Percentiles rank a stretch among this genome's conserved stretches.
phyloP scores from a whole-genome alignment of 2,797 vertebrate genomes.

The Gadopsis bispinosus region DNA sequence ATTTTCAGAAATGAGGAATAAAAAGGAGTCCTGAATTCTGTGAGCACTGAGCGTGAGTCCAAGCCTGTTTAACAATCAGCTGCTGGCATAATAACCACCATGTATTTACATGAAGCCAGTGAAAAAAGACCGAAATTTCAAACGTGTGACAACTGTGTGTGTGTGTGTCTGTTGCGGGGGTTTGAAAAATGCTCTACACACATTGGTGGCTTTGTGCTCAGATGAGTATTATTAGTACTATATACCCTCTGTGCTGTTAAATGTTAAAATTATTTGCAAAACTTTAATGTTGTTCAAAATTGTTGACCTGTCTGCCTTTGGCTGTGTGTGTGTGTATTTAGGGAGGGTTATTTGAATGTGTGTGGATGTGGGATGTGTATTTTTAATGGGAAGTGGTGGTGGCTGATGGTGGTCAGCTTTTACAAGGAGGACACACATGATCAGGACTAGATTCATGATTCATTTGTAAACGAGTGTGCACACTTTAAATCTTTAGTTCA shows the following conservation, averaged over 20 bases:
- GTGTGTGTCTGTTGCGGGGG: background rate
- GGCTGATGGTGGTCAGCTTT: background rate
- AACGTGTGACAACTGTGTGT: background rate
- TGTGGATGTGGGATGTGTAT: background rate
- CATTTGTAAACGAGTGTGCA: background rate
- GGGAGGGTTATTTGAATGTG: background rate
- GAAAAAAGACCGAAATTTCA: constrained; percentile 2
- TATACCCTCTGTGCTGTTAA: background rate
- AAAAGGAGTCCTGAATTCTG: constrained; percentile 7
- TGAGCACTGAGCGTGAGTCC: constrained; percentile 4
- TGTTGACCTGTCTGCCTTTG: background rate
- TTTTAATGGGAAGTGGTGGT: background rate
- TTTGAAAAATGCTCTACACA: background rate
- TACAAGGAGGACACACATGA: too few species aligned
- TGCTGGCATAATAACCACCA: constrained; percentile 8
- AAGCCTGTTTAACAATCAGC: constrained; percentile 36
- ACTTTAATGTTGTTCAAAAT: too few species aligned
- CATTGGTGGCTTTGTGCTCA: background rate
- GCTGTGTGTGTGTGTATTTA: background rate
- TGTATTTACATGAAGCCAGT: constrained; percentile 17
- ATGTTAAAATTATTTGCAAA: background rate
- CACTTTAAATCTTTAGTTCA: too few species aligned
- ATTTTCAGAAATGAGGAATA: constrained; percentile 23
- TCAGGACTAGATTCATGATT: background rate
- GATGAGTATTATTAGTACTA: background rate